Evolutionary conservation across 2,113 vertebrate species (phyloP), one percentile per base, ranked within the genome.

Genomic region (Poeciliopsis prolifica): DNA sequence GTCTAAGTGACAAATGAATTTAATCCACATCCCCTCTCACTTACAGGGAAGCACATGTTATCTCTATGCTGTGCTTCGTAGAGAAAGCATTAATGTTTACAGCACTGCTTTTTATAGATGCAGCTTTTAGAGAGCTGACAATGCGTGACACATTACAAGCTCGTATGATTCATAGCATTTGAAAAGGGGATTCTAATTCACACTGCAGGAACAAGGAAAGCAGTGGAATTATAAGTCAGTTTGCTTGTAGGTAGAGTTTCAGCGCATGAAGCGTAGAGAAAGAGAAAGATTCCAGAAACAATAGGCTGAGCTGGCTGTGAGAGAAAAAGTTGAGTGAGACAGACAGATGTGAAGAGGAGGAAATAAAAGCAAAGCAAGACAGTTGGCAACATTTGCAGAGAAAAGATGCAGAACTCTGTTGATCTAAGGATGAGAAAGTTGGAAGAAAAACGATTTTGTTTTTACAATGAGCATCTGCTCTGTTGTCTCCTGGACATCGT

Each of bases 61-160:
- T 61, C 3, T 1, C 68, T 12, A 7, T 61, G 11, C 65, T 64
- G 77, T 54, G 64, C 74, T 88, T 85, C 88, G 78, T 84, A 73
- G 74, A 70, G 66, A 76, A 28, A 68, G 68, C 67, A 86, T 82
- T 44, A 73, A 87, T 72, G 65, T 84, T 80, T 81, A 80, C 79
- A 73, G 65, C 74, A 62, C 72, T 82, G 12, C 78, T 88, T 88
- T 90, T 91, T 85, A 81, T 84, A 87, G 78, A 87, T 42, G 5
- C 63, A 26, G 81, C 62, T 78, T 87, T 88, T 72, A 78, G 84
- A 74, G 28, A 77, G 74, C 87, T 79, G 88, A 65, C 65, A 73
- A 78, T 30, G 74, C 75, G 85, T 79, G 88, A 85, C 79, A 85
- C 65, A 87, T 85, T 80, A 83, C 87, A 90, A 85, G 75, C 80